Percentiles rank a stretch among this genome's conserved stretches.
phyloP scores from a whole-genome alignment of 2,888 invertebrate genomes.

The Graphium colonna region DNA sequence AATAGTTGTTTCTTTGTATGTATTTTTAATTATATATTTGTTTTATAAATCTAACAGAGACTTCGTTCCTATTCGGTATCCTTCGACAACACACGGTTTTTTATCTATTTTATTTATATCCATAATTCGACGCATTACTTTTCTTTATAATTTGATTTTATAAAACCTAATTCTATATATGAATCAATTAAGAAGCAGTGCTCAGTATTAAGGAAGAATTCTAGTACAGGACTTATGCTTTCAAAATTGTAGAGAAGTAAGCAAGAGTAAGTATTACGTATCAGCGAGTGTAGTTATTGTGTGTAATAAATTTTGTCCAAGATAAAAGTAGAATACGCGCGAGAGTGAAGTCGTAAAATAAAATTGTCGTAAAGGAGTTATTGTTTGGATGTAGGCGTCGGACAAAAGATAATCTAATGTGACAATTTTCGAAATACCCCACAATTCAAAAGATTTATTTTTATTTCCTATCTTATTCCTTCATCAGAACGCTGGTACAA shows the following conservation, averaged over 20 bases:
- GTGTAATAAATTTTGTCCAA: conserved; percentile 47
- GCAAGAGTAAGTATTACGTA: conserved; percentile 7
- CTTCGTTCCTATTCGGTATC: too few species aligned
- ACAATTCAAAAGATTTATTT: conserved; percentile 4
- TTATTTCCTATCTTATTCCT: conserved; percentile 3
- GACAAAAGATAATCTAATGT: conserved; percentile 27
- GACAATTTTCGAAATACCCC: conserved; percentile 28
- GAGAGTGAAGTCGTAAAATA: conserved; percentile 45
- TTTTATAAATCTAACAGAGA: too few species aligned
- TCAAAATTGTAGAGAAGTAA: conserved; percentile 5
- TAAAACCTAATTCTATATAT: too few species aligned
- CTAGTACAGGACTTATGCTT: background rate
- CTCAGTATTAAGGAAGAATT: too few species aligned
- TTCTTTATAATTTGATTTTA: too few species aligned
- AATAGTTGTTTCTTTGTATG: too few species aligned
- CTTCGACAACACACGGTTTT: too few species aligned
- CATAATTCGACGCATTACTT: too few species aligned
- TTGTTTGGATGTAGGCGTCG: conserved; percentile 30
- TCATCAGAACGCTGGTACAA: background rate
- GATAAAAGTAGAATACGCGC: conserved; percentile 44
- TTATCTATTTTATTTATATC: too few species aligned
- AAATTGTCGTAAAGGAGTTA: conserved; percentile 35
- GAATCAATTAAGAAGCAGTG: too few species aligned
- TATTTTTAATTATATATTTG: too few species aligned
- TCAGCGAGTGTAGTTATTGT: conserved; percentile 43